Percentiles rank a stretch among this genome's conserved stretches.
These are phyloP conservation scores for Catharus minimus DNA, from an alignment of 2,113 vertebrate species.

Conservation along the genomic window DNA sequence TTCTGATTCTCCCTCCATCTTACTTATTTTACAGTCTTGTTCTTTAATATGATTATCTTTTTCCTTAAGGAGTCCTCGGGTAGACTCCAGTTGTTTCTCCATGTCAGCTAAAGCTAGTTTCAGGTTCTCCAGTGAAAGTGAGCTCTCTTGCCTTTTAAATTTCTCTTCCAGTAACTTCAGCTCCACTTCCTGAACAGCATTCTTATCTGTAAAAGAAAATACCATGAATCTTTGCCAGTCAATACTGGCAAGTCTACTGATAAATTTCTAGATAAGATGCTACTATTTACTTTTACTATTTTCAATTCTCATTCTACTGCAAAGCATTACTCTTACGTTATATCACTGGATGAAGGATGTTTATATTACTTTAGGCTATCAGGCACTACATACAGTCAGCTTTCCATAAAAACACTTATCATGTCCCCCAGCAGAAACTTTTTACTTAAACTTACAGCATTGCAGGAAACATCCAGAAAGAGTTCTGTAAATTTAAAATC, in stretches of 20 bases:
- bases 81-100: conserved; percentile 77
- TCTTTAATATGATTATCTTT: conserved; percentile 79
- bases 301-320: neutral
- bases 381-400: neutral
- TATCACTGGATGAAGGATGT: neutral
- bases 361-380: neutral
- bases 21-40: conserved; percentile 71
- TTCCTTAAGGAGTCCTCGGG: conserved; percentile 78
- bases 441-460: neutral
- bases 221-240: neutral
- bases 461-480: neutral
- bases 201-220: conserved; percentile 77
- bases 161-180: conserved; percentile 81
- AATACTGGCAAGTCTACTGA: neutral
- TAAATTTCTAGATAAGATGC: neutral
- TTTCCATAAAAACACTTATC: neutral
- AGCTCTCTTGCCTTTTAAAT: conserved; percentile 75
- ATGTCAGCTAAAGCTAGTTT: conserved; percentile 77
- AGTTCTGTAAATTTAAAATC: neutral
- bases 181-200: conserved; percentile 71
- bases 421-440: neutral
- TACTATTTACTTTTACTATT: neutral
- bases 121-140: conserved; percentile 73
- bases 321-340: neutral
- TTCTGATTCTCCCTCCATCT: conserved; percentile 73